Conservation (phyloP, 2,888 invertebrate species). For the Ormyrus nitidulus region DNA sequence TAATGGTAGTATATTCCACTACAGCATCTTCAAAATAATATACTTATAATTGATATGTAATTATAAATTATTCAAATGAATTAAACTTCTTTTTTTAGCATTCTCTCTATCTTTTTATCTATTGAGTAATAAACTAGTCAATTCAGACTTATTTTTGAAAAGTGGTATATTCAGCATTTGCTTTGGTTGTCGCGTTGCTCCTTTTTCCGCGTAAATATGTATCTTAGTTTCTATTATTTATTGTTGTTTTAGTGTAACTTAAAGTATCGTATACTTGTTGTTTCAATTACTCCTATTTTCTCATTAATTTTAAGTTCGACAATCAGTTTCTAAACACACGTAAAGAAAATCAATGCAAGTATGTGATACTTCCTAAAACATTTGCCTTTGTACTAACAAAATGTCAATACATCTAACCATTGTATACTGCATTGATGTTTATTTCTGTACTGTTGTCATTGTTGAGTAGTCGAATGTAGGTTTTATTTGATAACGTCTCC, state of each 20-base stretch:
- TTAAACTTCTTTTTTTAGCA: conserved; percentile 3
- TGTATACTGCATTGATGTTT: conserved; percentile 37
- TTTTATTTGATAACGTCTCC: conserved; percentile 15
- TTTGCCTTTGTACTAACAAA: conserved; percentile 29
- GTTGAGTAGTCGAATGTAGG: conserved; percentile 28
- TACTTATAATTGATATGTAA: not conserved
- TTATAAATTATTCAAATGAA: conserved; percentile 11
- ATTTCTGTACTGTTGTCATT: conserved; percentile 36
- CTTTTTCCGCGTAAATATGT: conserved; percentile 26
- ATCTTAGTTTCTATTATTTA: not conserved
- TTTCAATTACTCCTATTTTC: not conserved
- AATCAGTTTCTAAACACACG: not conserved
- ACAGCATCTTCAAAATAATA: conserved; percentile 2
- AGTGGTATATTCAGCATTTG: conserved; percentile 39
- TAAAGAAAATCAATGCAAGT: conserved; percentile 13
- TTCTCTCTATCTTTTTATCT: conserved; percentile 20
- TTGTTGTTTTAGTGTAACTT: conserved; percentile 14
- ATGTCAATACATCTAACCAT: conserved; percentile 15
- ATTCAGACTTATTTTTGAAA: conserved; percentile 10
- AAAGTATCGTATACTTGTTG: conserved; percentile 29
- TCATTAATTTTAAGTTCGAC: not conserved
- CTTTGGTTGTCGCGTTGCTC: conserved; percentile 35
- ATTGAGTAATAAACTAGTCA: conserved; percentile 2
- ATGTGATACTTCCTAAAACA: conserved; percentile 21
- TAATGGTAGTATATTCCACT: conserved; percentile 5